Evolutionary conservation across 2,888 invertebrate genomes (phyloP), one percentile per base, ranked within the genome.

Genomic region (Argyresthia goedartella): DNA sequence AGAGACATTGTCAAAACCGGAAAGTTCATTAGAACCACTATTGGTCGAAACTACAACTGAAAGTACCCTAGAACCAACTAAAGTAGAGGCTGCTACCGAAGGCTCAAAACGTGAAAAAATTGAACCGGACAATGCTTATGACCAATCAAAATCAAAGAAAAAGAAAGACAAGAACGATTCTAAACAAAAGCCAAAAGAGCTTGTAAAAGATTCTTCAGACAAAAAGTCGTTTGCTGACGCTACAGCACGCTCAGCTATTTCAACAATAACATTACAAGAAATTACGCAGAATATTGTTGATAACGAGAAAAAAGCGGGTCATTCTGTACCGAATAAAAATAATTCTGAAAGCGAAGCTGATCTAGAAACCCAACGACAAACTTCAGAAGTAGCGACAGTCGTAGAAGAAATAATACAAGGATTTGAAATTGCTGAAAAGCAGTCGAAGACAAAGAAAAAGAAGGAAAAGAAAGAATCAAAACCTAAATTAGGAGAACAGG

Each of bases 111-210:
- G 7, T 44, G 14, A 2, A 14, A 44, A 9, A 9, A 14, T 15
- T 44, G 15, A 8, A 13, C 11, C 10, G 11, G 41, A 41, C 11
- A 41, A 14, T 44, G 9, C 13, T 15, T 1, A 15, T 44, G 44
- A 15, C 14, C 44, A 44, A 6, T 4, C 44, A 8, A 44, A 44
- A 14, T 14, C 44, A 3, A 44, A 44, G 15, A 44, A 44, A 15
- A 44, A 8, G 46, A 59, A 50, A 13, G 33, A 6, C n/a, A 50
- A 49, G 35, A 44, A 16, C 16, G 51, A 54, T 44, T n/a, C 47
- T 14, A 54, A 54, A 35, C 46, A 52, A 52, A 34, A 11, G 11
- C 41, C 41, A 6, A 25, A 25, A 4, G 25, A 25, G 25, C 25
- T 25, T 25, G 25, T 25, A 25, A 25, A 25, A 25, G 25, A 25